Conservation (phyloP, 2,888 invertebrate genomes). For the Amaurobius ferox region DNA sequence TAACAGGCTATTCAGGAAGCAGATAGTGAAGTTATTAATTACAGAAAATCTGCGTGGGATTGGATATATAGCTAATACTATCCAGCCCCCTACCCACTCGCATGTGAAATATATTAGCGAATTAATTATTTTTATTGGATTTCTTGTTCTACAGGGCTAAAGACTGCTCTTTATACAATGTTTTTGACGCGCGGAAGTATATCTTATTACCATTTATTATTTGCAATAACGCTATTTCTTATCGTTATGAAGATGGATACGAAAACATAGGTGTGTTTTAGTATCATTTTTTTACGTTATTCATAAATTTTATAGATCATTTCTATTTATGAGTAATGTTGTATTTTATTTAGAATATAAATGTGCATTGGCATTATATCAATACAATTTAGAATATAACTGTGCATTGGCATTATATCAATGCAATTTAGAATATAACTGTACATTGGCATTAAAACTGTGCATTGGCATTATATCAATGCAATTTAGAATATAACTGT, state of each 20-base stretch:
- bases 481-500: too few relatives aligned
- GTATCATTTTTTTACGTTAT: too few relatives aligned
- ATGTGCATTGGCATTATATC: too few relatives aligned
- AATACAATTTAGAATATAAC: too few relatives aligned
- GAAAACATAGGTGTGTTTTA: too few relatives aligned
- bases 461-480: too few relatives aligned
- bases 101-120: background rate
- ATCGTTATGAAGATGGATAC: background rate
- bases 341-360: too few relatives aligned
- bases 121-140: slow-evolving; percentile 4
- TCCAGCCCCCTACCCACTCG: background rate
- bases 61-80: background rate
- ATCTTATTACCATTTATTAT: background rate
- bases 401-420: too few relatives aligned
- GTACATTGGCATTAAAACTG: too few relatives aligned
- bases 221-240: background rate
- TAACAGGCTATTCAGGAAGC: background rate
- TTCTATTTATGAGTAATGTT: too few relatives aligned
- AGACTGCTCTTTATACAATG: background rate
- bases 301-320: too few relatives aligned
- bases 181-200: background rate
- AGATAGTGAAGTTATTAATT: background rate
- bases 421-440: too few relatives aligned
- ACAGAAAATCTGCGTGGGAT: background rate
- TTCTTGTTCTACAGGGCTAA: background rate